phyloP scores from a whole-genome alignment of 2,888 invertebrate species.

The Eustalomyia histrio region DNA sequence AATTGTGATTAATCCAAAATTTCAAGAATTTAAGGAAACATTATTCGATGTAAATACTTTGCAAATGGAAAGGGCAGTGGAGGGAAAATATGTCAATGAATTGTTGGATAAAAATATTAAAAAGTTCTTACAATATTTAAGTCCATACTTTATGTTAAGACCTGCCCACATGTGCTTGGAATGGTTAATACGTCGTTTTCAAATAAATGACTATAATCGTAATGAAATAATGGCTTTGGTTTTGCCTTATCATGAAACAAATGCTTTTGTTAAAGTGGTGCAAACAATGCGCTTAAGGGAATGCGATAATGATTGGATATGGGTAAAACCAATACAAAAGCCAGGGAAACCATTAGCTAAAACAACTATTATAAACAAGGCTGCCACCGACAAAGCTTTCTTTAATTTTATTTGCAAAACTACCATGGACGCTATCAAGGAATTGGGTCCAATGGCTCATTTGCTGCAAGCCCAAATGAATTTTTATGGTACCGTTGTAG shows the following conservation, averaged over 20 bases:
- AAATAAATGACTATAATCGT: slow-evolving; percentile 93
- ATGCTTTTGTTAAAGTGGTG: slow-evolving; percentile 90
- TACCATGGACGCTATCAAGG: slow-evolving; percentile 82
- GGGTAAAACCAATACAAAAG: slow-evolving; percentile 87
- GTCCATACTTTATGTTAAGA: slow-evolving; percentile 93
- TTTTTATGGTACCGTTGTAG: slow-evolving; percentile 88
- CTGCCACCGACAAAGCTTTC: slow-evolving; percentile 83
- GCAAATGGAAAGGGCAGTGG: slow-evolving; percentile 89
- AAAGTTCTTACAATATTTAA: slow-evolving; percentile 88
- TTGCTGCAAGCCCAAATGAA: slow-evolving; percentile 86
- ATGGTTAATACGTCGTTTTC: slow-evolving; percentile 95
- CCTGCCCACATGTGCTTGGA: slow-evolving; percentile 93
- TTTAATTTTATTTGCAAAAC: slow-evolving; percentile 83
- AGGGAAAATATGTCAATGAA: slow-evolving; percentile 86
- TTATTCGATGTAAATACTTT: slow-evolving; percentile 89
- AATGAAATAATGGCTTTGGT: slow-evolving; percentile 89
- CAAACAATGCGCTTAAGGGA: slow-evolving; percentile 82
- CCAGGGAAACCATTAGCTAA: slow-evolving; percentile 87
- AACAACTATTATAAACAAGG: slow-evolving; percentile 86
- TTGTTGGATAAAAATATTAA: slow-evolving; percentile 87
- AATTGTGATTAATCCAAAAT: slow-evolving; percentile 85
- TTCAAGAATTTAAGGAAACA: slow-evolving; percentile 86
- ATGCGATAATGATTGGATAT: slow-evolving; percentile 85
- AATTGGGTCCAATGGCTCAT: slow-evolving; percentile 81
- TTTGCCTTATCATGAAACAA: slow-evolving; percentile 95